A percentile compares a stretch with the other conserved stretches of the same genome.
Conservation (phyloP, 2,888 invertebrate genomes). For the Limnephilus rhombicus region DNA sequence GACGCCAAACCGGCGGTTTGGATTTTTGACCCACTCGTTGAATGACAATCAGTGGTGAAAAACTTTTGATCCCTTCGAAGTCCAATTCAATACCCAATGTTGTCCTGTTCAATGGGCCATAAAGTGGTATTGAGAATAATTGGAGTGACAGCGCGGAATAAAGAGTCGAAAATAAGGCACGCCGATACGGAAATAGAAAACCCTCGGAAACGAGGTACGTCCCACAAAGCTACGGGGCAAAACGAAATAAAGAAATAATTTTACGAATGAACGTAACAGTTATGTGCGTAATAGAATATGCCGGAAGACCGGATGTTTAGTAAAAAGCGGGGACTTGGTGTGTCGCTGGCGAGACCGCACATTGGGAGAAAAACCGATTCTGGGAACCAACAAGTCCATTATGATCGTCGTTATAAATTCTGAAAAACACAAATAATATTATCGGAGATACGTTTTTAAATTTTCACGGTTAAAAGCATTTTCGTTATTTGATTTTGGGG, state of each 20-base stretch:
- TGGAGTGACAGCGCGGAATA: constrained; percentile 26
- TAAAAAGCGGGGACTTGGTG: not conserved
- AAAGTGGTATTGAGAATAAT: constrained; percentile 31
- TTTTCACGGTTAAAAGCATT: too few species aligned
- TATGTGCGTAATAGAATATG: constrained; percentile 1
- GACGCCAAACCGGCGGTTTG: not conserved
- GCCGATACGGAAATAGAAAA: constrained; percentile 7
- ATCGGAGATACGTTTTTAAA: too few species aligned
- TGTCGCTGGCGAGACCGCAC: not conserved
- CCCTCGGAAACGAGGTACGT: constrained; percentile 1
- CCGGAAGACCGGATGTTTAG: not conserved
- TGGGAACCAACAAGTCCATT: too few species aligned
- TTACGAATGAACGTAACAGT: not conserved
- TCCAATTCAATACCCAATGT: constrained; percentile 26
- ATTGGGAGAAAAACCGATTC: too few species aligned
- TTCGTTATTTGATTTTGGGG: too few species aligned
- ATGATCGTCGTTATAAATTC: too few species aligned
- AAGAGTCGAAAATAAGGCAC: constrained; percentile 11
- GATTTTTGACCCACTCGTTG: not conserved
- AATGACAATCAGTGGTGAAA: constrained; percentile 23
- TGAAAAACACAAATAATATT: too few species aligned
- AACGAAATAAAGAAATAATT: not conserved
- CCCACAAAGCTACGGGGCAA: not conserved
- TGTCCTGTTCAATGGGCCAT: constrained; percentile 23
- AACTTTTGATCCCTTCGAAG: not conserved